Percentiles rank a stretch among this genome's conserved stretches.
These are phyloP conservation scores for Leptothorax acervorum DNA, from an alignment of 2,888 invertebrate genomes.

Conservation along the genomic window DNA sequence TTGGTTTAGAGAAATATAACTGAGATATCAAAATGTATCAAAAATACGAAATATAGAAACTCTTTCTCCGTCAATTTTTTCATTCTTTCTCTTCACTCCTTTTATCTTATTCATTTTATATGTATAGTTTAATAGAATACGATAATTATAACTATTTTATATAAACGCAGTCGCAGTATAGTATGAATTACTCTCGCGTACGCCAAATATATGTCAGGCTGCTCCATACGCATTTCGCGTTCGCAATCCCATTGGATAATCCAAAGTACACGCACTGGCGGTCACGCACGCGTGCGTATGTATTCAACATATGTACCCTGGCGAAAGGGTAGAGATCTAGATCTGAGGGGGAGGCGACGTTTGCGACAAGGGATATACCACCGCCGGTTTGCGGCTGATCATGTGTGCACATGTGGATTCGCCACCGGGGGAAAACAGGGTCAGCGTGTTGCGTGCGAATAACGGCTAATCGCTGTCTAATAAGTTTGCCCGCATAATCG, in stretches of 20 bases:
- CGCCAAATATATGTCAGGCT: constrained; percentile 38
- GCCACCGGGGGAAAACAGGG: constrained; percentile 71
- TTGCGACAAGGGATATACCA: constrained; percentile 67
- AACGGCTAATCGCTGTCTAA: constrained; percentile 78
- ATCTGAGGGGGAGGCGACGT: constrained; percentile 64
- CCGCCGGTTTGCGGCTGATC: constrained; percentile 79
- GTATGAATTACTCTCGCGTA: constrained; percentile 36
- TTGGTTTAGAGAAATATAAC: background rate
- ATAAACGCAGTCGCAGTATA: background rate
- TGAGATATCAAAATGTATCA: background rate
- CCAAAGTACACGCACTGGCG: constrained; percentile 55
- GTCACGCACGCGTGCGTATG: constrained; percentile 56
- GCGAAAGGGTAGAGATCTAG: constrained; percentile 56
- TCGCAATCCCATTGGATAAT: constrained; percentile 49
- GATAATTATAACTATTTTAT: constrained; percentile 8
- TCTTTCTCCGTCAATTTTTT: background rate
- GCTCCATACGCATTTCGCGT: constrained; percentile 49
- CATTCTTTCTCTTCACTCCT: no score
- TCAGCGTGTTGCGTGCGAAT: constrained; percentile 76
- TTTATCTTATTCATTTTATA: background rate
- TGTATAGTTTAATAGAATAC: background rate
- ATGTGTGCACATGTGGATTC: constrained; percentile 60
- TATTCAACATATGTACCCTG: constrained; percentile 46
- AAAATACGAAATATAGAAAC: background rate
- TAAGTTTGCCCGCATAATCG: constrained; percentile 76